Percentiles rank a stretch among this genome's conserved stretches.
phyloP scores from a whole-genome alignment of 2,888 invertebrate genomes.

The Phyllotreta striolata region DNA sequence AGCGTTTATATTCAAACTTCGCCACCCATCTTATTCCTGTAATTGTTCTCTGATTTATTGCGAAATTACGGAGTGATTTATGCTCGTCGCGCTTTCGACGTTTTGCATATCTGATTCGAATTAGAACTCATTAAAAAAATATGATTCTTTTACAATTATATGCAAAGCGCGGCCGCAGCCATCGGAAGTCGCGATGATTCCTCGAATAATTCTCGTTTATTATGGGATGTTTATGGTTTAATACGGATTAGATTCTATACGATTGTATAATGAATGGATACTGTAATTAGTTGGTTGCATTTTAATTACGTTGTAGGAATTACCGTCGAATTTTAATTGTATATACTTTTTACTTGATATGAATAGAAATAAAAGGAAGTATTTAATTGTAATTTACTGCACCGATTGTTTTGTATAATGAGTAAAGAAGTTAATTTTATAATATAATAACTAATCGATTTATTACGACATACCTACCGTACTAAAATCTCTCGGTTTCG shows the following conservation, averaged over 20 bases:
- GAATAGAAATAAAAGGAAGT: no score
- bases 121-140: conserved; percentile 29
- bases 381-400: no score
- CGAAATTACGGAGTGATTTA: conserved; percentile 32
- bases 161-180: conserved; percentile 6
- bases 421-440: no score
- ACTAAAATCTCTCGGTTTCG: neutral
- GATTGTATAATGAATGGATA: neutral
- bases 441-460: no score
- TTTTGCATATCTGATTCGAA: conserved; percentile 31
- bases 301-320: neutral
- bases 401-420: no score
- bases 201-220: conserved; percentile 11
- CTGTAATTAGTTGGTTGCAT: neutral
- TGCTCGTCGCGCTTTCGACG: conserved; percentile 12
- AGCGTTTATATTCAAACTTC: conserved; percentile 33
- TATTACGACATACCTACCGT: no score
- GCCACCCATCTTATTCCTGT: conserved; percentile 36
- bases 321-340: no score
- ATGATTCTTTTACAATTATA: conserved; percentile 23
- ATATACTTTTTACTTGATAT: no score
- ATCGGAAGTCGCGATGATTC: conserved; percentile 21
- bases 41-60: conserved; percentile 41
- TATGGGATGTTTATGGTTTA: conserved; percentile 2
- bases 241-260: neutral